Evolutionary conservation across 2,888 invertebrate genomes (phyloP).

Genomic region (Megalurothrips usitatus): DNA sequence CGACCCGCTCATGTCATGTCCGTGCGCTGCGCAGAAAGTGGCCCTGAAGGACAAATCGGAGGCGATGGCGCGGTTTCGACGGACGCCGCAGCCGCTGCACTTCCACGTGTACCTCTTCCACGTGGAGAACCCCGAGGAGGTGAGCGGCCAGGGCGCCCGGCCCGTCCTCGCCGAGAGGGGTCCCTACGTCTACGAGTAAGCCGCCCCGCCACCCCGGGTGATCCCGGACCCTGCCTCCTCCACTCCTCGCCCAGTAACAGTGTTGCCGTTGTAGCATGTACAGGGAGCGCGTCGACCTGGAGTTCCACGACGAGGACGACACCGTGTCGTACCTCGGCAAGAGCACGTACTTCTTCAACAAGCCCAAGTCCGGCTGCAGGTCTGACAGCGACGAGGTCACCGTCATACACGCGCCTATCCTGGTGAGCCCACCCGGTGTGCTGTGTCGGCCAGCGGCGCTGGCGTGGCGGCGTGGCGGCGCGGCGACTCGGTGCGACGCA

Average conservation of each 20-base stretch:
- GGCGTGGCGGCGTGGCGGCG: background rate
- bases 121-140: conserved; percentile 35
- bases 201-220: background rate
- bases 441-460: too few relatives aligned
- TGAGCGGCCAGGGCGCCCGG: conserved; percentile 33
- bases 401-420: conserved; percentile 54
- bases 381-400: conserved; percentile 52
- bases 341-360: conserved; percentile 53
- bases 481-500: background rate
- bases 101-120: conserved; percentile 36
- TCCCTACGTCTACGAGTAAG: conserved; percentile 36
- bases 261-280: conserved; percentile 32
- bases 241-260: too few relatives aligned
- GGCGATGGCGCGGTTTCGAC: conserved; percentile 35
- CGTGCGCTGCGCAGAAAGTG: conserved; percentile 33
- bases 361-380: conserved; percentile 48
- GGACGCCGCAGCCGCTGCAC: conserved; percentile 34
- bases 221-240: too few relatives aligned
- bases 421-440: conserved; percentile 47
- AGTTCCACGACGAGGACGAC: conserved; percentile 46
- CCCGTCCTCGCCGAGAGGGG: conserved; percentile 35
- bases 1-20: background rate
- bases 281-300: conserved; percentile 32
- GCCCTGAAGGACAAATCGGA: conserved; percentile 34
- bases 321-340: conserved; percentile 53